These are phyloP conservation scores for Cheilosia soror DNA, from an alignment of 2,888 invertebrate species.

Conservation along the genomic window DNA sequence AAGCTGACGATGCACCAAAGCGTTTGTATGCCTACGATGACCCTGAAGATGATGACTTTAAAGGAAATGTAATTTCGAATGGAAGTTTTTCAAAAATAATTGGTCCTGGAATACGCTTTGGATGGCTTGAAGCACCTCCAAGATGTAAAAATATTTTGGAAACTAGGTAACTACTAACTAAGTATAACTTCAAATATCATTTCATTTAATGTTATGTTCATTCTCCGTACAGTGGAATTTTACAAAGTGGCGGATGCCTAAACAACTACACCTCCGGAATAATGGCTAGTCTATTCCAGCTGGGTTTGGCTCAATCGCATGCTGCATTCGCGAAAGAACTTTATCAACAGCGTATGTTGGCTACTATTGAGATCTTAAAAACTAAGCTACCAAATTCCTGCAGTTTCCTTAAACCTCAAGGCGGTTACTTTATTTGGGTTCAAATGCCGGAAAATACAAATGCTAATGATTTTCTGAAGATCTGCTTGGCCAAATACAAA, in stretches of 20 bases:
- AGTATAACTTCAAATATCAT: too few species aligned
- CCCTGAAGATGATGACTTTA: constrained; percentile 81
- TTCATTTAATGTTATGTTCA: not conserved
- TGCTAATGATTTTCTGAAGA: constrained; percentile 82
- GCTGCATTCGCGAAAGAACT: constrained; percentile 82
- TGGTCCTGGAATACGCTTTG: constrained; percentile 87
- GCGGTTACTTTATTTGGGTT: constrained; percentile 88
- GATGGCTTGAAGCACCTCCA: constrained; percentile 87
- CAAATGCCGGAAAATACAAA: constrained; percentile 83
- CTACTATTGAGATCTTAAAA: constrained; percentile 83
- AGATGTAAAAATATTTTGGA: constrained; percentile 82
- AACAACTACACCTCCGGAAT: constrained; percentile 86
- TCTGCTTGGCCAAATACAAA: constrained; percentile 83
- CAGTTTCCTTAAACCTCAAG: constrained; percentile 83
- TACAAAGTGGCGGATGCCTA: constrained; percentile 86
- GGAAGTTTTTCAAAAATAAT: constrained; percentile 88
- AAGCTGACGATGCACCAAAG: constrained; percentile 82
- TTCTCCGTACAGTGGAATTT: constrained; percentile 82
- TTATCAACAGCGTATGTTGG: constrained; percentile 84
- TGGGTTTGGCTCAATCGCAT: constrained; percentile 84
- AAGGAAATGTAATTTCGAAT: constrained; percentile 86
- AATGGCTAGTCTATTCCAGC: constrained; percentile 85
- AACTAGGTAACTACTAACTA: constrained; percentile 76
- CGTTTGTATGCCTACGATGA: constrained; percentile 85
- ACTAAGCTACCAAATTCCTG: constrained; percentile 83